Evolutionary conservation across 2,113 vertebrate genomes (phyloP).

Genomic region (Gulo gulo): DNA sequence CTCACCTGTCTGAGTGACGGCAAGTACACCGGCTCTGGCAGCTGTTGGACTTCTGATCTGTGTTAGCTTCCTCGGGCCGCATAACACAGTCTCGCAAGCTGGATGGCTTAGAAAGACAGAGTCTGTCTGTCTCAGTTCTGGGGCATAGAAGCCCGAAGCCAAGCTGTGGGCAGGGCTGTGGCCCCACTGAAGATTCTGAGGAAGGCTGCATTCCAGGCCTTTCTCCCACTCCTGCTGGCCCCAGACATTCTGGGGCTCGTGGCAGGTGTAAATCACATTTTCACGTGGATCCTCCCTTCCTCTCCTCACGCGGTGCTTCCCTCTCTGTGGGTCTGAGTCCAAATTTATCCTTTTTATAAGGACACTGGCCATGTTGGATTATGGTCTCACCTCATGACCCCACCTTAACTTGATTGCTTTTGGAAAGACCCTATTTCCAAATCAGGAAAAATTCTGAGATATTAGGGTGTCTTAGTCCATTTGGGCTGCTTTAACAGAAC

Average conservation of each 20-base stretch:
- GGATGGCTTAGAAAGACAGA: neutral
- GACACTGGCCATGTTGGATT: neutral
- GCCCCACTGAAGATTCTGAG: too few relatives aligned
- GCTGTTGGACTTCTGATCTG: neutral
- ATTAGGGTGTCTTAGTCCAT: neutral
- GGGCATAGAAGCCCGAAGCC: neutral
- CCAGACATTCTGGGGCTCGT: neutral
- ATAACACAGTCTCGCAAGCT: too few relatives aligned
- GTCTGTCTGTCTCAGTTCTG: rapidly evolving
- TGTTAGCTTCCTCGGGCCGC: neutral
- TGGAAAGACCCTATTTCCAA: neutral
- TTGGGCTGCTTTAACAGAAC: neutral
- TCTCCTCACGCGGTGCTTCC: neutral
- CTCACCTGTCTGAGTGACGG: neutral
- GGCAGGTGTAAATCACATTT: neutral
- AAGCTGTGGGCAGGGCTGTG: neutral
- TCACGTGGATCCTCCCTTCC: rapidly evolving
- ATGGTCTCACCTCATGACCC: neutral
- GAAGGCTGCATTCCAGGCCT: neutral
- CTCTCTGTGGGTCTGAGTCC: neutral
- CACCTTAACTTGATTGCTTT: neutral
- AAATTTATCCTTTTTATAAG: neutral
- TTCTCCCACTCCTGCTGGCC: too few relatives aligned
- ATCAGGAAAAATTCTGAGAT: neutral
- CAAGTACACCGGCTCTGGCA: rapidly evolving